Base-by-base conservation (phyloP, 1,140 invertebrate genomes). In the Holotrichia oblita region DNA sequence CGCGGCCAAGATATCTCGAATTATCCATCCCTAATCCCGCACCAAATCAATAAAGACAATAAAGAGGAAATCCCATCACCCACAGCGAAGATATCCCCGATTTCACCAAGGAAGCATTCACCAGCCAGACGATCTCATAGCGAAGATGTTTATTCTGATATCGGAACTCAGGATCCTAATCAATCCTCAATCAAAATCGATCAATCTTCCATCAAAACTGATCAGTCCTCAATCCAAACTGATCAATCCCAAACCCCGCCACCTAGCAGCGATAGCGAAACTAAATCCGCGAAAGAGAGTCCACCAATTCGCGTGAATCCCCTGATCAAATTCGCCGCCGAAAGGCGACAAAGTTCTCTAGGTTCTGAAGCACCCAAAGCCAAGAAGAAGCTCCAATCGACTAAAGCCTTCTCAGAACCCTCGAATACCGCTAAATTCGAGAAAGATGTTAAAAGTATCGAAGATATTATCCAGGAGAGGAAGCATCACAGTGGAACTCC, bases 1-100 rank as follows among this genome's bases (percentile, higher is more conserved):
- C 76, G 85, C 64, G 84, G 83, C 41, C 85, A 86, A 80, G 84
- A 85, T 79, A 83, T 86, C 44, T 82, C 69, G 79, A 82, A 82
- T 69, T 87, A 86, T 73, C 85, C 85, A n/a, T 85, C 86, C 0
- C 74, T 86, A 73, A 59, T 79, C 24, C n/a, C 80, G 2, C 84
- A 85, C 76, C 81, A 85, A 74, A 76, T 69, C 9, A 81, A 81
- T 24, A 78, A 77, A 48, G 77, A 80, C 24, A n/a, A 55, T 27
- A 48, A 81, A 40, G 64, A 77, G 44, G 55, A 75, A 55, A 20
- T 75, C 59, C 44, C 76, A n/a, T n/a, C 72, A 78, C 24, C 12
- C 10, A 17, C 75, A 4, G 17, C 80, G 42, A 79, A 77, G 22
- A 64, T 48, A 3, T 48, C 44, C 12, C 44, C 44, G 12, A 12